Base-by-base conservation (phyloP, 2,113 vertebrate genomes). In the Pluvianellus socialis region DNA sequence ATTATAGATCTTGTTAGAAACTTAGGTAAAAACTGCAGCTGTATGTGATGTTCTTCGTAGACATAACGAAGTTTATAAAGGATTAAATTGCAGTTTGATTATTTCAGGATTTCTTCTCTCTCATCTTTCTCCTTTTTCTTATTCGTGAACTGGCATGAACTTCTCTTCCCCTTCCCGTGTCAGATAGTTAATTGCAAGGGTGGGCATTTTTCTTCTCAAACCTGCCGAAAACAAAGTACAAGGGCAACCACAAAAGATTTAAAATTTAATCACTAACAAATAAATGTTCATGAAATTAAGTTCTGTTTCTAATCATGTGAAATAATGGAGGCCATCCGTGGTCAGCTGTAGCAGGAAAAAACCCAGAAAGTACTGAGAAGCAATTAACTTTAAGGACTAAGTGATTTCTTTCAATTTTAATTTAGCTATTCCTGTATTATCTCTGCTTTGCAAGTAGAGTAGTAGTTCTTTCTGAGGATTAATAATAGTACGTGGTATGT, bases 311-410 rank as follows among this genome's bases (percentile, higher is more conserved):
- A 93, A 96, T 97, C 20, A 74, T 70, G 58, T 74, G 50, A 79
- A 90, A 86, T 90, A 90, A 63, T 53, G 68, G 91, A 95, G 77
- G 79, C 75, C 75, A 56, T 85, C 56, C 0, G 0, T 90, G 90
- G 70, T 96, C 75, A 94, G 40, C 32, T 66, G 50, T 45, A 76
- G 58, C 45, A 66, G 32, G 66, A 44, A 45, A 93, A 92, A 94
- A 55, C 6, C 26, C 27, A 86, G 52, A 63, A 94, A 83, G 84
- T 92, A 90, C 73, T 66, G 94, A 75, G 92, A 89, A 95, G 55
- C 82, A 96, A 85, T 97, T 96, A 96, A 89, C 92, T 96, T 96
- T 90, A 96, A 95, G 91, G 89, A 94, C 85, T 79, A 96, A 94
- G 88, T 92, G 77, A 90, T 94, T 95, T 94, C 85, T 97, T 92